These are phyloP conservation scores for Euglossa dilemma DNA, from an alignment of 1,140 invertebrate species.

Conservation along the genomic window DNA sequence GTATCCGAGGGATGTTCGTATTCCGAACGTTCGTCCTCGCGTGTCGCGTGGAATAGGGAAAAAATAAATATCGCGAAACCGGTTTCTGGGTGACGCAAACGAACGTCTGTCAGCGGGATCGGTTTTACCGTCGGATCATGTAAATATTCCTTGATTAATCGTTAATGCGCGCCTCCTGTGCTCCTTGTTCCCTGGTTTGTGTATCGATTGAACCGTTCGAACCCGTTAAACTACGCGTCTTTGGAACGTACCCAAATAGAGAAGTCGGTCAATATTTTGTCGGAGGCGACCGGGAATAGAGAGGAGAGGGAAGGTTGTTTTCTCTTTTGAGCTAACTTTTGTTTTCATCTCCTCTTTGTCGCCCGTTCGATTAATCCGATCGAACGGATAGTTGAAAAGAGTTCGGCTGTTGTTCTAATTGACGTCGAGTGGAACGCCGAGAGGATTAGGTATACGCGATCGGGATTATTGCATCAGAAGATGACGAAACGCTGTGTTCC, in stretches of 20 bases:
- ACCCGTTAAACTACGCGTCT: neutral
- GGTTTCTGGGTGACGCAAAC: neutral
- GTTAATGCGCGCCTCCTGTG: neutral
- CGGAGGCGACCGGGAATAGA: neutral
- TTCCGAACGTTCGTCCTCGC: constrained; percentile 4
- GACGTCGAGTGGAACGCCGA: no score
- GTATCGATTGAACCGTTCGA: neutral
- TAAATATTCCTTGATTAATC: neutral
- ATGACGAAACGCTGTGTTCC: constrained; percentile 2
- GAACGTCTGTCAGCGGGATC: neutral
- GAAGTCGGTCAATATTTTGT: neutral
- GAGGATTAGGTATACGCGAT: neutral
- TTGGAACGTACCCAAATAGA: neutral
- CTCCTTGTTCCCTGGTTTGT: no score
- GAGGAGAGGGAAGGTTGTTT: no score
- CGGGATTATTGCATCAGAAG: neutral
- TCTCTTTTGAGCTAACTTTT: no score
- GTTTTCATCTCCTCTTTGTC: no score
- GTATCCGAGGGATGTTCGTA: constrained; percentile 16
- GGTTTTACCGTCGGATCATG: neutral
- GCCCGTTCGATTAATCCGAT: no score
- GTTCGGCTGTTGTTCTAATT: no score
- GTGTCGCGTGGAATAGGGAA: neutral
- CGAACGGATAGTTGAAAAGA: no score
- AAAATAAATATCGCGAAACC: neutral